Conservation (phyloP, 2,888 invertebrate species). For the Apantesis nais region DNA sequence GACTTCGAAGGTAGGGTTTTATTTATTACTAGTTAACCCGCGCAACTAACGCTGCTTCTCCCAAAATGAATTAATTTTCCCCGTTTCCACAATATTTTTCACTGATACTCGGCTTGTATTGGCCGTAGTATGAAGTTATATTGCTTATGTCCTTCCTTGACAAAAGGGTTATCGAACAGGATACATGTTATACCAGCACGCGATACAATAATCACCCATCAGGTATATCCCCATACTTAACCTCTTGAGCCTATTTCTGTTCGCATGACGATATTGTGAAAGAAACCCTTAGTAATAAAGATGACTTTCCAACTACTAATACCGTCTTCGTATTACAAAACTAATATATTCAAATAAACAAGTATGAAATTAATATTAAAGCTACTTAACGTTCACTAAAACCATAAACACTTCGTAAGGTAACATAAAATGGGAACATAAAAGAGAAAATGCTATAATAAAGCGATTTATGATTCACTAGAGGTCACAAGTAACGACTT, state of each 20-base stretch:
- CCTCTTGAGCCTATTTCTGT: not conserved
- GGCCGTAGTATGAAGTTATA: too few relatives aligned
- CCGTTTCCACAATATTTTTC: too few relatives aligned
- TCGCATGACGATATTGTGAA: not conserved
- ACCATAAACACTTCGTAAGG: not conserved
- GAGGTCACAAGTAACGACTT: not conserved
- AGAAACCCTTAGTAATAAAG: not conserved
- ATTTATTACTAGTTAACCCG: not conserved
- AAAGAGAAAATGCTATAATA: not conserved
- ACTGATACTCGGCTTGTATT: too few relatives aligned
- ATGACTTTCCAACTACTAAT: not conserved
- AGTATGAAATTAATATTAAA: not conserved
- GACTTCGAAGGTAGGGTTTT: slow-evolving; percentile 93
- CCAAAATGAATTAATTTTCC: too few relatives aligned
- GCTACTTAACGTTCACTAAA: not conserved
- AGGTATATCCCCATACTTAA: too few relatives aligned
- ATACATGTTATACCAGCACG: too few relatives aligned
- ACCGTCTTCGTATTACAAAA: not conserved
- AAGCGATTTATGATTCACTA: not conserved
- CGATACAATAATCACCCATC: too few relatives aligned
- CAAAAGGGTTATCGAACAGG: too few relatives aligned
- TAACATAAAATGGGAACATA: not conserved
- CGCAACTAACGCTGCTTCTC: too few relatives aligned
- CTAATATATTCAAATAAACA: not conserved
- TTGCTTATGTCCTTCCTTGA: too few relatives aligned